These are phyloP conservation scores for Orchestia grillus DNA, from an alignment of 1,140 invertebrate species.

Conservation along the genomic window DNA sequence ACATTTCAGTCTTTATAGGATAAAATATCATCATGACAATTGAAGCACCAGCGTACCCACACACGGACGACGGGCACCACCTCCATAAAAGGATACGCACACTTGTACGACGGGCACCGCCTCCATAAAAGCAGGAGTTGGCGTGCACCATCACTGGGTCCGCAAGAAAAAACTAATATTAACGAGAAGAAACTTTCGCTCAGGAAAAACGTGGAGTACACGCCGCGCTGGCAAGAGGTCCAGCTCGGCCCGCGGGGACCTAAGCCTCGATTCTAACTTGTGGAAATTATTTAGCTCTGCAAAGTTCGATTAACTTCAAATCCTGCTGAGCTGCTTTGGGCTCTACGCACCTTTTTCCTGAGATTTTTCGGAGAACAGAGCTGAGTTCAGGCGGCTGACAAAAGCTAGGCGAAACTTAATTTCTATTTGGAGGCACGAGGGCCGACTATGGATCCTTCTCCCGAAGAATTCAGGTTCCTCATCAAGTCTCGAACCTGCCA, in stretches of 20 bases:
- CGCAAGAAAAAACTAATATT: background rate
- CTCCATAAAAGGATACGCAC: too few relatives aligned
- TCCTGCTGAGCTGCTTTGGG: background rate
- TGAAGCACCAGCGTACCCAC: too few relatives aligned
- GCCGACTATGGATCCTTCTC: too few relatives aligned
- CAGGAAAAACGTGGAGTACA: background rate
- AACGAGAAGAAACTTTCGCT: background rate
- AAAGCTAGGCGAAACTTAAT: background rate
- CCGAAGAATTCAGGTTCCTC: too few relatives aligned
- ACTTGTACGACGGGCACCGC: too few relatives aligned
- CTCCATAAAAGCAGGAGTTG: too few relatives aligned
- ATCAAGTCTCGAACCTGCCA: too few relatives aligned
- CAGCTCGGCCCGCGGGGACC: background rate
- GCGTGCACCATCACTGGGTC: too few relatives aligned
- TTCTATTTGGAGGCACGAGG: background rate
- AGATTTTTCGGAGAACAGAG: background rate
- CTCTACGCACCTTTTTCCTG: background rate
- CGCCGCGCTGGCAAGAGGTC: background rate
- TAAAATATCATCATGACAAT: too few relatives aligned
- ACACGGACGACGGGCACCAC: too few relatives aligned
- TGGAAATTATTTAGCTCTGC: background rate
- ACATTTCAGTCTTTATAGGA: too few relatives aligned
- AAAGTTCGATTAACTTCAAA: background rate
- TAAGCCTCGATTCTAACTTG: background rate
- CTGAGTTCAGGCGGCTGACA: background rate